A percentile compares a stretch with the other conserved stretches of the same genome.
Conservation (phyloP, 2,113 vertebrate species). For the Anser brachyrhynchus region DNA sequence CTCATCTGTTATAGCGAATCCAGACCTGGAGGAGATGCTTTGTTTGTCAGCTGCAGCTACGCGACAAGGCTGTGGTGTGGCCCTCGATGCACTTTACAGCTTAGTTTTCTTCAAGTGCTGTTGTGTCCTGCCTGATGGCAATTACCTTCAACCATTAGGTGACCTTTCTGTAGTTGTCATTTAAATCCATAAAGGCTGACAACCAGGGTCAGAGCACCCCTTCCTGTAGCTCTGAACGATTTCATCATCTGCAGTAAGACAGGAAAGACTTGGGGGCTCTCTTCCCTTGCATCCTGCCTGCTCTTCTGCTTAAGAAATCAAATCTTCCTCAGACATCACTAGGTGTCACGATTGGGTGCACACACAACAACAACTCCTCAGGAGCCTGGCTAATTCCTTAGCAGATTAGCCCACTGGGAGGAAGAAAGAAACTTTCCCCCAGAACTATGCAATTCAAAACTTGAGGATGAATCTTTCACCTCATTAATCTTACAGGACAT, state of each 20-base stretch:
- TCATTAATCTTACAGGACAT: neutral
- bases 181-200: neutral
- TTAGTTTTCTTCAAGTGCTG: neutral
- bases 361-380: too few relatives aligned
- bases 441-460: neutral
- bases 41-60: accelerated
- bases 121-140: neutral
- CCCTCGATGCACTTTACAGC: neutral
- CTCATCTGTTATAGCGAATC: neutral
- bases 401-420: neutral
- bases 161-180: neutral
- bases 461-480: neutral
- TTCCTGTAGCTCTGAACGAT: neutral
- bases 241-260: neutral
- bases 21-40: neutral
- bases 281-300: neutral
- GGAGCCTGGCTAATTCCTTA: neutral
- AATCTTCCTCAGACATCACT: neutral
- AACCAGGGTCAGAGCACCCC: neutral
- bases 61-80: neutral
- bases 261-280: neutral
- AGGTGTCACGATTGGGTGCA: neutral
- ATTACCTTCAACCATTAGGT: neutral
- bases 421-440: neutral
- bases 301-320: neutral